These are phyloP conservation scores for Idaea dimidiata DNA, from an alignment of 2,888 invertebrate genomes.

Conservation along the genomic window DNA sequence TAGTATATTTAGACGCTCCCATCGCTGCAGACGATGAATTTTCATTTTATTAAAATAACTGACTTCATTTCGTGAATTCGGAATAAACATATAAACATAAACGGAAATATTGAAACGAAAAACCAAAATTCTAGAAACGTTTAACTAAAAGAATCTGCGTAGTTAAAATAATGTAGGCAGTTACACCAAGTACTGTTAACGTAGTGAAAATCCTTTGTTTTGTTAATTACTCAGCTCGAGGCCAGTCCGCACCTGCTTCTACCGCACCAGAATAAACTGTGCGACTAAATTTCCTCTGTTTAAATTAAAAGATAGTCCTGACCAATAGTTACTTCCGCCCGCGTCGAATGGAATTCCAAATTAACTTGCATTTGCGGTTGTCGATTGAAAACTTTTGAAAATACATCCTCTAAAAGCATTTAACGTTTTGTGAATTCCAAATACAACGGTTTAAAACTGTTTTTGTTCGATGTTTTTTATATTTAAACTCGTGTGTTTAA, in stretches of 20 bases:
- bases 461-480: not conserved
- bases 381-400: conserved; percentile 30
- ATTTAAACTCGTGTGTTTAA: not conserved
- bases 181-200: conserved; percentile 61
- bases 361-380: conserved; percentile 41
- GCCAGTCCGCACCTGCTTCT: conserved; percentile 63
- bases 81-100: not conserved
- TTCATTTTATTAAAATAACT: not conserved
- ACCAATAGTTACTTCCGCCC: conserved; percentile 51
- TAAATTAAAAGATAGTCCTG: conserved; percentile 63
- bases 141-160: conserved; percentile 46
- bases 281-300: conserved; percentile 60
- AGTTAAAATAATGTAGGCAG: conserved; percentile 58
- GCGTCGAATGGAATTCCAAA: conserved; percentile 41
- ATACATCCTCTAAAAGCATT: conserved; percentile 26
- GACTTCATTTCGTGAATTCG: not conserved
- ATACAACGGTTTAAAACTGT: not conserved
- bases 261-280: conserved; percentile 63
- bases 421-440: conserved; percentile 17
- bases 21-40: no score
- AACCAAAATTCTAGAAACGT: conserved; percentile 28
- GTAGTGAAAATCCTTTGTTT: conserved; percentile 68
- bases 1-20: no score
- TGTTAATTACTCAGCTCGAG: conserved; percentile 67
- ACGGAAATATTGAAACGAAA: conserved; percentile 25